Conservation (phyloP, 2,888 invertebrate species). For the Thereva nobilitata region DNA sequence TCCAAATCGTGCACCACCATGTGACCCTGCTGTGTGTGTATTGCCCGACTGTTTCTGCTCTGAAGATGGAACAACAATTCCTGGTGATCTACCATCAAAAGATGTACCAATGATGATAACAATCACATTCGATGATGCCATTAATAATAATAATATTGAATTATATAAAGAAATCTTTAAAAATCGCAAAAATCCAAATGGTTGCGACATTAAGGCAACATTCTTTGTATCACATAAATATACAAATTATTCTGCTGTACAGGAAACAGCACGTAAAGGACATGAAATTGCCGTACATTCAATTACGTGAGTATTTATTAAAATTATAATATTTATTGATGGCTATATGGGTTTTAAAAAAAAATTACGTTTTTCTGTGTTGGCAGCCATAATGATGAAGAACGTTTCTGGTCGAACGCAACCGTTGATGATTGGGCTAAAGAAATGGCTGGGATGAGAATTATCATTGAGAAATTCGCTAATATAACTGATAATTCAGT, state of each 20-base stretch:
- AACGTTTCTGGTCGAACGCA: constrained; percentile 91
- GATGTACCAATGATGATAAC: constrained; percentile 94
- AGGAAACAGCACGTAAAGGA: constrained; percentile 87
- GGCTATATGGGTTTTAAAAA: too few relatives aligned
- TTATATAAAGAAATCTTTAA: constrained; percentile 91
- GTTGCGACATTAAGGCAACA: constrained; percentile 90
- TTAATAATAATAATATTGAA: constrained; percentile 94
- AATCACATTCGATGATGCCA: constrained; percentile 92
- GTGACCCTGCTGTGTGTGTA: constrained; percentile 82
- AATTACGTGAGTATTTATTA: constrained; percentile 74
- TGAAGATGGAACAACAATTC: constrained; percentile 85
- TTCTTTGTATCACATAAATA: constrained; percentile 93
- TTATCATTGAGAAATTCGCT: constrained; percentile 86
- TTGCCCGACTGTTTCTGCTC: constrained; percentile 94
- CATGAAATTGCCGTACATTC: constrained; percentile 94
- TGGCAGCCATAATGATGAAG: constrained; percentile 83
- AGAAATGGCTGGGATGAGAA: constrained; percentile 93
- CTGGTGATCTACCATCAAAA: constrained; percentile 79
- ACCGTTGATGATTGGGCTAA: constrained; percentile 92
- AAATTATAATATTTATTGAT: constrained; percentile 13
- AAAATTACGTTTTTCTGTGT: constrained; percentile 2
- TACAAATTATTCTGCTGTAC: constrained; percentile 90
- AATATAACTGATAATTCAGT: constrained; percentile 90
- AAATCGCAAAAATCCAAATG: constrained; percentile 89
- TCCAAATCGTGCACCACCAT: constrained; percentile 89